Percentiles rank a stretch among this genome's conserved stretches.
phyloP scores from a whole-genome alignment of 2,797 vertebrate genomes.

The Sebastes aleutianus region DNA sequence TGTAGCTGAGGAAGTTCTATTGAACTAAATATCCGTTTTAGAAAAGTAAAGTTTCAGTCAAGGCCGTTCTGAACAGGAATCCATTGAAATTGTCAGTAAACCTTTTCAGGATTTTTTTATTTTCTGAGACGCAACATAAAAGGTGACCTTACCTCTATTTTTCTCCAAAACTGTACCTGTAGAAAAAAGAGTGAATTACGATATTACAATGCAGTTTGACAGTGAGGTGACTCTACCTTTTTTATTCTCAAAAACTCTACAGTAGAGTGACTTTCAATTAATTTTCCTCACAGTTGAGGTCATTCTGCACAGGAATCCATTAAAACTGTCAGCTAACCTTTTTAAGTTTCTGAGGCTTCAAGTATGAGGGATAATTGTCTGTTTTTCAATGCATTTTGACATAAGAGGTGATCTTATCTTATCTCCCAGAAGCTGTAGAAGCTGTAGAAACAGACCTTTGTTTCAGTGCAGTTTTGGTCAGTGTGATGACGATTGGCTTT shows the following conservation, averaged over 20 bases:
- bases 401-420: background rate
- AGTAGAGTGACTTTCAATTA: background rate
- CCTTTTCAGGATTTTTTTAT: background rate
- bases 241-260: background rate
- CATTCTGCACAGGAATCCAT: background rate
- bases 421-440: background rate
- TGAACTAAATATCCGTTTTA: background rate
- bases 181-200: background rate
- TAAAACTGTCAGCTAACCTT: background rate
- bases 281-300: background rate
- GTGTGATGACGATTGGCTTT: background rate
- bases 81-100: background rate
- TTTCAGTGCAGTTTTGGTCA: background rate
- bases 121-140: background rate
- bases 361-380: background rate
- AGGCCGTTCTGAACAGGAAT: background rate
- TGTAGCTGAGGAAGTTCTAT: background rate
- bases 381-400: background rate
- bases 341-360: background rate
- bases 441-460: background rate
- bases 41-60: background rate
- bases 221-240: background rate
- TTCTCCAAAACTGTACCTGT: background rate
- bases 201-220: background rate
- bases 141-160: background rate